phyloP scores from a whole-genome alignment of 2,113 vertebrate species.

The Limanda limanda region DNA sequence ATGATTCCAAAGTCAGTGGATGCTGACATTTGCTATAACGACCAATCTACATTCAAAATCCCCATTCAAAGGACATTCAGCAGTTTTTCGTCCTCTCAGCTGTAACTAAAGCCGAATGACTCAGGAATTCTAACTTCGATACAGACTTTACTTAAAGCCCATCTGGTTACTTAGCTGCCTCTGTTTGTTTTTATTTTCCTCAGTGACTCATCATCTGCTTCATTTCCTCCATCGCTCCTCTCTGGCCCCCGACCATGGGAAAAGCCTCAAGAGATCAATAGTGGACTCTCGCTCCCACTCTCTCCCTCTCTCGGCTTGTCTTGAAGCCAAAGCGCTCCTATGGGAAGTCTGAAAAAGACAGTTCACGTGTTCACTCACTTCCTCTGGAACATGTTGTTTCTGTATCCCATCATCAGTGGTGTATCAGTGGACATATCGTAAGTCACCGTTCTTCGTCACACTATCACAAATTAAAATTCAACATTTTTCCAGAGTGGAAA shows the following conservation, averaged over 20 bases:
- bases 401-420: constrained; percentile 21
- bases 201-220: constrained; percentile 65
- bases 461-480: constrained; percentile 31
- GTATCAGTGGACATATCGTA: constrained; percentile 27
- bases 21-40: too few species aligned
- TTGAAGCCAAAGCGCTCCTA: constrained; percentile 61
- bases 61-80: constrained; percentile 20
- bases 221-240: constrained; percentile 68
- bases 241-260: constrained; percentile 69
- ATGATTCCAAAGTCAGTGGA: too few species aligned
- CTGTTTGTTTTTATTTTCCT: constrained; percentile 73
- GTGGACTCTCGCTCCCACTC: constrained; percentile 65
- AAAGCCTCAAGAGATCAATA: constrained; percentile 75
- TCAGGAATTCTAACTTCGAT: constrained; percentile 47
- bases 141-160: constrained; percentile 50
- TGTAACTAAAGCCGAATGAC: constrained; percentile 35
- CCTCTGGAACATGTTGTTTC: constrained; percentile 58
- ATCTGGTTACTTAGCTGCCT: constrained; percentile 73
- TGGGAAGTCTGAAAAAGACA: constrained; percentile 45
- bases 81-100: constrained; percentile 38
- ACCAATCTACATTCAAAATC: too few species aligned
- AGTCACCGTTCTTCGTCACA: constrained; percentile 13
- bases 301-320: constrained; percentile 46
- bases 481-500: constrained; percentile 59
- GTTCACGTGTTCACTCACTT: constrained; percentile 55